A percentile compares a stretch with the other conserved stretches of the same genome.
These are phyloP conservation scores for Ctenicera cuprea DNA, from an alignment of 2,888 invertebrate genomes.

Conservation along the genomic window DNA sequence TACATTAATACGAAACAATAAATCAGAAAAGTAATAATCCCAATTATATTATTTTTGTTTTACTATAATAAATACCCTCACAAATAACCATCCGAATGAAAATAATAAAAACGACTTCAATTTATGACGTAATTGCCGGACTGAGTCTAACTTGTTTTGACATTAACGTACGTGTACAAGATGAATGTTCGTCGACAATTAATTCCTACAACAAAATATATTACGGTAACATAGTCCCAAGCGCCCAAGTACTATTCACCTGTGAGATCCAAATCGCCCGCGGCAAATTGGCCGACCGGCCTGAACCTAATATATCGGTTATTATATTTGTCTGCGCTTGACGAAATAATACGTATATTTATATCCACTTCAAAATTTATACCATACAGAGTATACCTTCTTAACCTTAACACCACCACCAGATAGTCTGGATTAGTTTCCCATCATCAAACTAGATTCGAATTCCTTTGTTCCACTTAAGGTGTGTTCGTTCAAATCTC, in stretches of 20 bases:
- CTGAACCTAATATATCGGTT: slow-evolving; percentile 56
- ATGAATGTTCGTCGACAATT: slow-evolving; percentile 69
- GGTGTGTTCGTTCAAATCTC: neutral
- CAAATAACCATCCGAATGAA: slow-evolving; percentile 57
- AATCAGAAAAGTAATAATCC: slow-evolving; percentile 65
- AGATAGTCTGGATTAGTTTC: slow-evolving; percentile 17
- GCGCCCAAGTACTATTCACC: slow-evolving; percentile 65
- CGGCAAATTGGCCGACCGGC: slow-evolving; percentile 57
- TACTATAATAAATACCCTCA: slow-evolving; percentile 62
- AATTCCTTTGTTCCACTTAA: slow-evolving; percentile 12
- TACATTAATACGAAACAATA: slow-evolving; percentile 63
- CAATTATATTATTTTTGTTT: slow-evolving; percentile 63
- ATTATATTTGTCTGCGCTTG: slow-evolving; percentile 59
- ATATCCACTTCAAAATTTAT: slow-evolving; percentile 61
- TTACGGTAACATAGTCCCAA: slow-evolving; percentile 61
- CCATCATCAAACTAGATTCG: slow-evolving; percentile 15
- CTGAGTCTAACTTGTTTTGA: slow-evolving; percentile 66
- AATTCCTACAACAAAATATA: slow-evolving; percentile 69
- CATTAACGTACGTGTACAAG: slow-evolving; percentile 66
- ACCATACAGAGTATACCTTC: slow-evolving; percentile 4
- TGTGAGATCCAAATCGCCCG: slow-evolving; percentile 67
- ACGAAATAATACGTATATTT: slow-evolving; percentile 62
- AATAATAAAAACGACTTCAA: slow-evolving; percentile 64
- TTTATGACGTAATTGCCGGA: slow-evolving; percentile 66
- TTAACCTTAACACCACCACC: neutral